Conservation (phyloP, 53 echinoderm and acorn worm species). For the Crossaster papposus region DNA sequence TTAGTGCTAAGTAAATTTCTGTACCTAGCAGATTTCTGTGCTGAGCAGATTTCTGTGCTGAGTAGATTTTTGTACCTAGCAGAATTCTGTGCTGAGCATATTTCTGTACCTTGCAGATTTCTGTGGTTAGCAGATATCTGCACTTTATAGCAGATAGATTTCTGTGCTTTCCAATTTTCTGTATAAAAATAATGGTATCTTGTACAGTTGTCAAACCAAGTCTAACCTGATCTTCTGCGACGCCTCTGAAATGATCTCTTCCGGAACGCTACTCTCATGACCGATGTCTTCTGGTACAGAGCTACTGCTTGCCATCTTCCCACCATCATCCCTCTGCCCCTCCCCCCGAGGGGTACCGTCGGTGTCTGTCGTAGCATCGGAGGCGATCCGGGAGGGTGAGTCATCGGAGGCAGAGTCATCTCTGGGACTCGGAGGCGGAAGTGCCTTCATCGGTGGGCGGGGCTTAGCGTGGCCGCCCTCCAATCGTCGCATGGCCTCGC, state of each 20-base stretch:
- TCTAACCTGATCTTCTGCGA: constrained; percentile 56
- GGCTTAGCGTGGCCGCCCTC: constrained; percentile 57
- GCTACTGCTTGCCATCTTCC: constrained; percentile 56
- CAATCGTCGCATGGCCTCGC: constrained; percentile 72
- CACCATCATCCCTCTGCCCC: constrained; percentile 34
- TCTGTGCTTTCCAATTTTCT: too few species aligned
- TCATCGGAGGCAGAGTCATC: constrained; percentile 40
- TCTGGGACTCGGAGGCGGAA: neutral
- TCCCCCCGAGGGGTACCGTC: constrained; percentile 46
- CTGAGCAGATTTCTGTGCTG: neutral
- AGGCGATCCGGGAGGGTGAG: neutral
- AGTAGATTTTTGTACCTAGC: too few species aligned
- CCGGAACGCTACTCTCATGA: constrained; percentile 69
- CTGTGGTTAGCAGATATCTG: too few species aligned
- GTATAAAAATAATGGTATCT: neutral
- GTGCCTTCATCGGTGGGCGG: constrained; percentile 29
- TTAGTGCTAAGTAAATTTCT: neutral
- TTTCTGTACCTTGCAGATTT: too few species aligned
- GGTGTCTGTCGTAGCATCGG: constrained; percentile 36
- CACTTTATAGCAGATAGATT: too few species aligned
- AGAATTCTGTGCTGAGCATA: too few species aligned
- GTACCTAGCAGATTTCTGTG: neutral
- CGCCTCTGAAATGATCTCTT: constrained; percentile 72
- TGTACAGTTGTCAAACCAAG: neutral
- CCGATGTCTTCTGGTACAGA: constrained; percentile 76